Conservation (phyloP, 2,888 invertebrate genomes). For the Hetaerina titia region DNA sequence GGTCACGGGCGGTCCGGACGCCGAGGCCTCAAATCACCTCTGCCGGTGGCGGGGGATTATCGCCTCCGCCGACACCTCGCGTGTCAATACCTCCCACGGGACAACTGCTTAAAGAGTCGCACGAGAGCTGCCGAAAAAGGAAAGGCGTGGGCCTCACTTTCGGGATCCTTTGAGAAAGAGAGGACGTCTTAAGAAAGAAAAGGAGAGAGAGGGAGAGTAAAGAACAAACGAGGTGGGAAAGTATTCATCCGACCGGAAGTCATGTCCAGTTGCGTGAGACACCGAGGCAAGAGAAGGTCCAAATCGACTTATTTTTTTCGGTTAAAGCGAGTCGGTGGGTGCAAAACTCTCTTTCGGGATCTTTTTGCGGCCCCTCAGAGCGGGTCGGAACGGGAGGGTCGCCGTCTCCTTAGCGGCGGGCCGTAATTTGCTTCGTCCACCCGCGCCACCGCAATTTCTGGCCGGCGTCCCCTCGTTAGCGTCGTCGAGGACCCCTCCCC, state of each 20-base stretch:
- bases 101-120: neutral
- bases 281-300: neutral
- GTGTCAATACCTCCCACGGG: neutral
- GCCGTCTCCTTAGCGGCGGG: neutral
- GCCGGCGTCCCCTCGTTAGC: neutral
- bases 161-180: neutral
- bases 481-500: neutral
- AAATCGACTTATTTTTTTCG: neutral
- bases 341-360: neutral
- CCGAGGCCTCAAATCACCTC: no score
- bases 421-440: neutral
- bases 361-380: neutral
- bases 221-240: neutral
- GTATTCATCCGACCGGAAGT: constrained; percentile 11
- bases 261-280: neutral
- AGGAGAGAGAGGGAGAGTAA: neutral
- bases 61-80: constrained; percentile 7
- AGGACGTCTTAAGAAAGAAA: neutral
- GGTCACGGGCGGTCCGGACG: no score
- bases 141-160: neutral
- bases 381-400: neutral
- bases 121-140: neutral
- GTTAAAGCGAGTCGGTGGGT: neutral
- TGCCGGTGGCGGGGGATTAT: neutral
- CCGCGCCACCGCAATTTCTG: neutral